phyloP scores from a whole-genome alignment of 2,888 invertebrate genomes.

The Cataglyphis albicans region DNA sequence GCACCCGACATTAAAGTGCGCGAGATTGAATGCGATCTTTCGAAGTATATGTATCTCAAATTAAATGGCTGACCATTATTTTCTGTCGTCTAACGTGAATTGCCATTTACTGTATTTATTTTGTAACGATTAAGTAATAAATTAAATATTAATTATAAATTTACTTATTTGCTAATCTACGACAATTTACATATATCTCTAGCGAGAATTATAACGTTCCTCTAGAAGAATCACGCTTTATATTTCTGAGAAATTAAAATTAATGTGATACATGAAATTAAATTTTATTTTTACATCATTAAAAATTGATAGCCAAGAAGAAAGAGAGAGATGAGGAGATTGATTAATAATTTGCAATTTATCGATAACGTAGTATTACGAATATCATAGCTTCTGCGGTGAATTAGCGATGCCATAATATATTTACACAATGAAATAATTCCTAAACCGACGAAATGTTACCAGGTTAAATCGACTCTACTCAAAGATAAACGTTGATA shows the following conservation, averaged over 20 bases:
- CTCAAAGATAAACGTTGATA: constrained; percentile 26
- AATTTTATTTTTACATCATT: not conserved
- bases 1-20: not conserved
- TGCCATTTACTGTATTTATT: not conserved
- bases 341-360: not conserved
- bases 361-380: not conserved
- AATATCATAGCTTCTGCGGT: not conserved
- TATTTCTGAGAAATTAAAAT: not conserved
- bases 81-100: not conserved
- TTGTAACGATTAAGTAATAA: not conserved
- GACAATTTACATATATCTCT: not conserved
- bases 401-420: constrained; percentile 3
- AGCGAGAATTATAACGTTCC: not conserved
- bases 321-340: not conserved
- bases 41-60: not conserved
- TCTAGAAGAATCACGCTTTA: not conserved
- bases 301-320: not conserved
- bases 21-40: not conserved
- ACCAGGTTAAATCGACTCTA: constrained; percentile 68
- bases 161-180: not conserved
- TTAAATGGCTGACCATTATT: not conserved
- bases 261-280: not conserved
- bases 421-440: constrained; percentile 10
- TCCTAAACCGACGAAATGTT: constrained; percentile 67
- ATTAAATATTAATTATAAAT: not conserved